Conservation (phyloP, 2,113 vertebrate genomes). For the Podilymbus podiceps region DNA sequence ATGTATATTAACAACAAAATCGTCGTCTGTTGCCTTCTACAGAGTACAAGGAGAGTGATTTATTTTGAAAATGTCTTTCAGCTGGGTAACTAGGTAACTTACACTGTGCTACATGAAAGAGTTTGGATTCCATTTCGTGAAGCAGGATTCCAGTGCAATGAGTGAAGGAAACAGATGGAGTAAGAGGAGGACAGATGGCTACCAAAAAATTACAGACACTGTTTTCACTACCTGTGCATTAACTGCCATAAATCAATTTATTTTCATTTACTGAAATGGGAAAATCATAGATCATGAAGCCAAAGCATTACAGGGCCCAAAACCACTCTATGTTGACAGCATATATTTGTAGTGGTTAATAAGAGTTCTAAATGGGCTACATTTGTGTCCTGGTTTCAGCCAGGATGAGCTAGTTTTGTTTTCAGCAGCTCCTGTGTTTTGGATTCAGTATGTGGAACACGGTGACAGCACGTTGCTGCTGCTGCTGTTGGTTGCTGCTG, state of each 20-base stretch:
- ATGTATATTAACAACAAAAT: slow-evolving; percentile 61
- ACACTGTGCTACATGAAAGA: slow-evolving; percentile 48
- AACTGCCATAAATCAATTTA: slow-evolving; percentile 40
- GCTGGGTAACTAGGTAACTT: slow-evolving; percentile 44
- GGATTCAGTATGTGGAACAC: too few relatives aligned
- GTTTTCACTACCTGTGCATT: slow-evolving; percentile 24
- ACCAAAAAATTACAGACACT: neutral
- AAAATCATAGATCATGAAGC: neutral
- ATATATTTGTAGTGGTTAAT: neutral
- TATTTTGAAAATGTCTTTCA: slow-evolving; percentile 63
- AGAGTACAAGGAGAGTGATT: slow-evolving; percentile 62
- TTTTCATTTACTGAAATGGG: slow-evolving; percentile 26
- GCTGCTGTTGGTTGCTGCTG: too few relatives aligned
- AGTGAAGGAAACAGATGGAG: slow-evolving; percentile 77
- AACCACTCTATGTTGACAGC: neutral
- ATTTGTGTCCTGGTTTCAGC: too few relatives aligned
- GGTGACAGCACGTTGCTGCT: too few relatives aligned
- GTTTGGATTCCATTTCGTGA: slow-evolving; percentile 60
- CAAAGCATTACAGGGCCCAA: neutral
- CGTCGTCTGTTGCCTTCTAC: slow-evolving; percentile 50
- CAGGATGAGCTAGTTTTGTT: too few relatives aligned
- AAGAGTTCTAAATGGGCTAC: neutral
- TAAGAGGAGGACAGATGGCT: slow-evolving; percentile 43
- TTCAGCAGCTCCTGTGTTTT: too few relatives aligned
- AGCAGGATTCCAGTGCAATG: slow-evolving; percentile 57